Percentiles rank a stretch among this genome's conserved stretches.
phyloP scores from a whole-genome alignment of 1,140 invertebrate genomes.

The Drosophila grimshawi region DNA sequence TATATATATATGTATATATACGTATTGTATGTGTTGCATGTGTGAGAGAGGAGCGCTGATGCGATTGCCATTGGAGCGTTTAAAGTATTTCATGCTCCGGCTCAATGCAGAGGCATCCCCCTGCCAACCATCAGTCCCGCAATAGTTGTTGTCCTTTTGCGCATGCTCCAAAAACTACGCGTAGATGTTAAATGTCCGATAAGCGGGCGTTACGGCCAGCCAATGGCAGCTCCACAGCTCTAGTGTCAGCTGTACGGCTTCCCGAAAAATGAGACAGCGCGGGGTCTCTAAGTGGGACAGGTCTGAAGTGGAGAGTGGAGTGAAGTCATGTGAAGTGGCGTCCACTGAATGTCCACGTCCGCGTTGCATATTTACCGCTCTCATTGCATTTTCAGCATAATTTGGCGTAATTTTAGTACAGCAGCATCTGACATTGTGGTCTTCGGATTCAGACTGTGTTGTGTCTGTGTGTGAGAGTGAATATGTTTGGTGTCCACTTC shows the following conservation, averaged over 20 bases:
- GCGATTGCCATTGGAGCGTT: slow-evolving; percentile 64
- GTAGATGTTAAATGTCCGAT: slow-evolving; percentile 54
- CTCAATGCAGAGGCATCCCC: not conserved
- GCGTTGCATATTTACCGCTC: slow-evolving; percentile 69
- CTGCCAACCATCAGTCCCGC: not conserved
- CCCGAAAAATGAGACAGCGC: slow-evolving; percentile 43
- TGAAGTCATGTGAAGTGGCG: no score
- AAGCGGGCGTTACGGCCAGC: slow-evolving; percentile 46
- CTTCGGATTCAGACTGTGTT: slow-evolving; percentile 6
- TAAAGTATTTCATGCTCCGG: slow-evolving; percentile 69
- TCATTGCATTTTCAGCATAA: slow-evolving; percentile 77
- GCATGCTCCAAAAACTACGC: slow-evolving; percentile 64
- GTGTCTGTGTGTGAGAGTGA: not conserved
- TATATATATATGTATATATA: slow-evolving; percentile 1
- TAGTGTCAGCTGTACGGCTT: slow-evolving; percentile 43
- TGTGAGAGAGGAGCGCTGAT: not conserved
- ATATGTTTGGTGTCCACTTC: slow-evolving; percentile 43
- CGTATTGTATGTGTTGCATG: not conserved
- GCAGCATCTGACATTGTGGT: slow-evolving; percentile 38
- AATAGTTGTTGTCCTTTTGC: slow-evolving; percentile 48
- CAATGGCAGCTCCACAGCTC: slow-evolving; percentile 29
- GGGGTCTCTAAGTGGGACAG: slow-evolving; percentile 1
- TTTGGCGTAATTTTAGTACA: slow-evolving; percentile 75
- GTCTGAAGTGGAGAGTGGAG: not conserved
- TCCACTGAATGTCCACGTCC: slow-evolving; percentile 5